phyloP scores from a whole-genome alignment of 2,888 invertebrate genomes.

The Axea sp. region DNA sequence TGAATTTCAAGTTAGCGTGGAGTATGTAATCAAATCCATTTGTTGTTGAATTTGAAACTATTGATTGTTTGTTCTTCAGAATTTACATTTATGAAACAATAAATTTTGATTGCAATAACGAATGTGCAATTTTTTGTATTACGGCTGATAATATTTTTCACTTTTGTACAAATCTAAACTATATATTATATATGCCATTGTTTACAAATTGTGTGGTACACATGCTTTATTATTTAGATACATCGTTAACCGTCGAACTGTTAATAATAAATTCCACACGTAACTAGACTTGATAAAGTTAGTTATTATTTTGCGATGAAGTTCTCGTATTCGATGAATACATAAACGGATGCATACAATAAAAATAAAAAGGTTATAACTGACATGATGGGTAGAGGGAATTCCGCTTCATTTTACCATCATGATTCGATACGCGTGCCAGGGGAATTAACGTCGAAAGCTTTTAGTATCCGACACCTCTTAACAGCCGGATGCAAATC shows the following conservation, averaged over 20 bases:
- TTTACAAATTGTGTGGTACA: too few relatives aligned
- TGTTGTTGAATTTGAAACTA: conserved; percentile 16
- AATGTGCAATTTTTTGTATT: too few relatives aligned
- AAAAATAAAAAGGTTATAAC: conserved; percentile 53
- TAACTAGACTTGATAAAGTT: conserved; percentile 24
- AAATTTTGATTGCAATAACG: too few relatives aligned
- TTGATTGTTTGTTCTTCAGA: too few relatives aligned
- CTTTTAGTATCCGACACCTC: conserved; percentile 63
- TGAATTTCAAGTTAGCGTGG: conserved; percentile 17
- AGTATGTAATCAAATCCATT: conserved; percentile 29
- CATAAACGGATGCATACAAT: conserved; percentile 45
- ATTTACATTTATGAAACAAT: conserved; percentile 16
- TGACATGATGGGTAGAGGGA: conserved; percentile 54
- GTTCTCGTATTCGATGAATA: conserved; percentile 17
- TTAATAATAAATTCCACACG: background rate
- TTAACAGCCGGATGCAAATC: conserved; percentile 66
- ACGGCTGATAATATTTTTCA: too few relatives aligned
- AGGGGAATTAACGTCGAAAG: conserved; percentile 62
- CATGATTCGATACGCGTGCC: conserved; percentile 63
- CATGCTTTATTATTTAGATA: background rate
- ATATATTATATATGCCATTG: too few relatives aligned
- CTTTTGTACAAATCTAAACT: too few relatives aligned
- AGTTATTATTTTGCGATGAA: conserved; percentile 19
- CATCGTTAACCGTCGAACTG: too few relatives aligned
- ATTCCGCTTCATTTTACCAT: conserved; percentile 54